Percentiles rank a stretch among this genome's conserved stretches.
phyloP scores from a whole-genome alignment of 2,888 invertebrate species.

The Lepidocyrtinus sp. region DNA sequence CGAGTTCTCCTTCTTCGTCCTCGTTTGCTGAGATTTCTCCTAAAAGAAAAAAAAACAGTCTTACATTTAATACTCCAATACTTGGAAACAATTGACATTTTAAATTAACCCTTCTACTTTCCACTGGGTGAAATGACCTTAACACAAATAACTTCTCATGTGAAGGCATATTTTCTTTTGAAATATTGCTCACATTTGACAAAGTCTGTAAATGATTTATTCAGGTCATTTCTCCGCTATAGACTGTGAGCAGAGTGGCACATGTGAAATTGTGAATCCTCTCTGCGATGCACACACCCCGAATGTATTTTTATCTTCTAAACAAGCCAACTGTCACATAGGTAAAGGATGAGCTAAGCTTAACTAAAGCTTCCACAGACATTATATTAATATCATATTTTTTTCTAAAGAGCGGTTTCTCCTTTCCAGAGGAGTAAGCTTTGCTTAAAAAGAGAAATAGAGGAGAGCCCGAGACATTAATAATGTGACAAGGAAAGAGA shows the following conservation, averaged over 20 bases:
- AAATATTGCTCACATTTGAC: conserved; percentile 30
- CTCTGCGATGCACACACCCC: not conserved
- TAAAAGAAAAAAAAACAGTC: conserved; percentile 46
- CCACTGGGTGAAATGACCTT: conserved; percentile 28
- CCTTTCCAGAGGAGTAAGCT: not conserved
- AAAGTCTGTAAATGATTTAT: conserved; percentile 41
- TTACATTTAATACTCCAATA: not conserved
- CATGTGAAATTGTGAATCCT: no score
- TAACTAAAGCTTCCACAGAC: conserved; percentile 18
- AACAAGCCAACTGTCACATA: conserved; percentile 32
- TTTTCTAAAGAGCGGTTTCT: not conserved
- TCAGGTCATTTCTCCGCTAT: conserved; percentile 36
- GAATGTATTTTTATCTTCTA: conserved; percentile 2
- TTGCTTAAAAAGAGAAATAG: not conserved
- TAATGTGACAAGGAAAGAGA: conserved; percentile 12
- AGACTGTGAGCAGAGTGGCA: not conserved
- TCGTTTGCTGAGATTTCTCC: conserved; percentile 70
- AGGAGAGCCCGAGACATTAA: conserved; percentile 5
- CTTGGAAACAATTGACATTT: not conserved
- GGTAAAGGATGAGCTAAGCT: conserved; percentile 14
- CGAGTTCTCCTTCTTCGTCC: conserved; percentile 68
- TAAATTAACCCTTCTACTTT: conserved; percentile 14
- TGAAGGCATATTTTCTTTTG: no score
- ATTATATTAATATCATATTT: conserved; percentile 17
- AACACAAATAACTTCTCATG: conserved; percentile 16